Evolutionary conservation across 2,888 invertebrate genomes (phyloP).

Genomic region (Hirtodrosophila confusa): DNA sequence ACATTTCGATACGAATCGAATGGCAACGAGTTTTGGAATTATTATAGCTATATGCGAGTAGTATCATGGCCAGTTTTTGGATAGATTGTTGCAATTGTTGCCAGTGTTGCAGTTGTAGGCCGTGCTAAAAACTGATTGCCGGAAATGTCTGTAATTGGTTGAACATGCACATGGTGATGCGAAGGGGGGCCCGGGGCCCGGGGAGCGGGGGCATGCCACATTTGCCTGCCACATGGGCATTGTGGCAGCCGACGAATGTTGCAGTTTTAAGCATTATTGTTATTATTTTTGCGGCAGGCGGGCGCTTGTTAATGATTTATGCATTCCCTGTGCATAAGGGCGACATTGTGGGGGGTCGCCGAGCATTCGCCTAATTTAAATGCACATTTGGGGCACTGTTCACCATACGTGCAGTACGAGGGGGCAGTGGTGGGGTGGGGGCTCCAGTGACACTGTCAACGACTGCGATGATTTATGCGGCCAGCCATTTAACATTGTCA

Average conservation of each 20-base stretch:
- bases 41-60: slow-evolving; percentile 51
- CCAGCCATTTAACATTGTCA: slow-evolving; percentile 23
- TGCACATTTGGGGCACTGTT: slow-evolving; percentile 71
- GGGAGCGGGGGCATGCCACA: slow-evolving; percentile 8
- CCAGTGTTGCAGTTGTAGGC: slow-evolving; percentile 23
- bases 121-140: slow-evolving; percentile 73
- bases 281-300: slow-evolving; percentile 67
- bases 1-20: slow-evolving; percentile 59
- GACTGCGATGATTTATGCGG: slow-evolving; percentile 62
- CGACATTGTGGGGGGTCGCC: slow-evolving; percentile 52
- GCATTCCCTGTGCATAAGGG: slow-evolving; percentile 72
- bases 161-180: slow-evolving; percentile 42
- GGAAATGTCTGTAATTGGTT: slow-evolving; percentile 70
- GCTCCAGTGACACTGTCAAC: slow-evolving; percentile 38
- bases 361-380: slow-evolving; percentile 65
- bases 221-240: slow-evolving; percentile 58
- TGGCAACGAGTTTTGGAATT: slow-evolving; percentile 59
- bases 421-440: slow-evolving; percentile 1
- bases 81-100: slow-evolving; percentile 15
- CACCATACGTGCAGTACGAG: not conserved
- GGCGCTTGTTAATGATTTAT: slow-evolving; percentile 73
- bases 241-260: slow-evolving; percentile 68
- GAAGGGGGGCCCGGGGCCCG: not conserved
- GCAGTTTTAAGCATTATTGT: slow-evolving; percentile 74
- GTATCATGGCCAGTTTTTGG: slow-evolving; percentile 27